Base-by-base conservation (phyloP, 2,113 vertebrate genomes). In the Rhinoderma darwinii region DNA sequence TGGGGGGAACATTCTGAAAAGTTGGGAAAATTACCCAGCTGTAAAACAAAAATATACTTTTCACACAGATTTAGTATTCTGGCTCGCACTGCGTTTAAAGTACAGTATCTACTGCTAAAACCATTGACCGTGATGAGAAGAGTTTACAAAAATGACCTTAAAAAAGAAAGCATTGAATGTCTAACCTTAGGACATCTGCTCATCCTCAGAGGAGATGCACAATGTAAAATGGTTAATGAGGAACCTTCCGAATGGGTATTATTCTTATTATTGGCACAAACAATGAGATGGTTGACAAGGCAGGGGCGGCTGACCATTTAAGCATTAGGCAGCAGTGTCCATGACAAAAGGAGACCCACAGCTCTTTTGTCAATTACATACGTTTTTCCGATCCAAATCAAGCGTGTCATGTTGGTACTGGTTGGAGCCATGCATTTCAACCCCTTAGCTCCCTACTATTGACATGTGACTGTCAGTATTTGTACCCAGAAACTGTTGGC, bases 1-100 rank as follows among this genome's bases (percentile, higher is more conserved):
- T 80, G 66, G 37, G 77, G 66, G 17, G 63, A 54, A 73, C 4
- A 59, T 15, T 79, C 22, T 61, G 32, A 66, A 78, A 63, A 75
- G 39, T 47, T 82, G 39, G 68, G 50, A 74, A 75, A 74, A 37
- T 63, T 37, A 47, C 51, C 61, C 68, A 82, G 86, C 54, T 61
- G 79, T 56, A 87, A 15, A n/a, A n/a, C 56, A 63, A 30, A 87
- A 74, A 63, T 43, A 25, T 44, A 10, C 35, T 39, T 56, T 72
- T 86, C 63, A 86, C 35, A 30, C 72, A 73, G 17, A 74, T 54
- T 73, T 56, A 43, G 54, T 25, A 74, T 59, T 56, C 74, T 81
- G 50, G 77, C 85, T 44, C n/a, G 32, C 43, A 14, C 54, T 43
- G 22, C 35, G 10, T 72, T 51, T 74, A 73, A n/a, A n/a, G n/a